Evolutionary conservation across 2,113 vertebrate genomes (phyloP).

Genomic region (Emydocephalus ijimae): DNA sequence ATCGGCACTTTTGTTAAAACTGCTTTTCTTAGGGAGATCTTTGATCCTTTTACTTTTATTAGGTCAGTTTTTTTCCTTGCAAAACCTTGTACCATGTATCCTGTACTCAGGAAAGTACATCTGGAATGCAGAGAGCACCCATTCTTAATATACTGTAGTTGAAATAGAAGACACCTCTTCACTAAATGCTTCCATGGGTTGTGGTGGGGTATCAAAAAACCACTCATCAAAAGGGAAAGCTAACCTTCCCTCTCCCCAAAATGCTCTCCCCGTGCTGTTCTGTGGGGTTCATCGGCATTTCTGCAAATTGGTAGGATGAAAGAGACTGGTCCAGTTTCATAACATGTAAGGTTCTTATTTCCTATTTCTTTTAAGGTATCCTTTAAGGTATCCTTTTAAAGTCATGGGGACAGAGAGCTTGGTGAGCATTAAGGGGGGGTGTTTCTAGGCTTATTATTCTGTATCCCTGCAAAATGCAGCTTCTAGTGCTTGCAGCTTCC

Average conservation of each 20-base stretch:
- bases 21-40: not conserved
- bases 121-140: not conserved
- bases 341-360: not conserved
- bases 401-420: not conserved
- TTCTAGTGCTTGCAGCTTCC: not conserved
- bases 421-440: not conserved
- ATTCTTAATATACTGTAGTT: not conserved
- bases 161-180: not conserved
- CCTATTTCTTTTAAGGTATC: not conserved
- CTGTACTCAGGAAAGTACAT: not conserved
- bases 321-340: not conserved
- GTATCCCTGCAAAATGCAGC: not conserved
- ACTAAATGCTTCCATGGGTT: not conserved
- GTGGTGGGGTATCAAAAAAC: not conserved
- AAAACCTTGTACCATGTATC: not conserved
- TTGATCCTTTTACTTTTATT: not conserved
- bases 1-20: not conserved
- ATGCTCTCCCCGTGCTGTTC: not conserved
- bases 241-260: not conserved
- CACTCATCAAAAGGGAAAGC: not conserved
- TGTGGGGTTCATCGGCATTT: not conserved
- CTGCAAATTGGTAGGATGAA: not conserved
- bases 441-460: not conserved
- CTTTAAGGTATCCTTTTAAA: not conserved
- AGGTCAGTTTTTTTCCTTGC: not conserved